Evolutionary conservation across 2,797 vertebrate species (phyloP).

Genomic region (Pristis pectinata): DNA sequence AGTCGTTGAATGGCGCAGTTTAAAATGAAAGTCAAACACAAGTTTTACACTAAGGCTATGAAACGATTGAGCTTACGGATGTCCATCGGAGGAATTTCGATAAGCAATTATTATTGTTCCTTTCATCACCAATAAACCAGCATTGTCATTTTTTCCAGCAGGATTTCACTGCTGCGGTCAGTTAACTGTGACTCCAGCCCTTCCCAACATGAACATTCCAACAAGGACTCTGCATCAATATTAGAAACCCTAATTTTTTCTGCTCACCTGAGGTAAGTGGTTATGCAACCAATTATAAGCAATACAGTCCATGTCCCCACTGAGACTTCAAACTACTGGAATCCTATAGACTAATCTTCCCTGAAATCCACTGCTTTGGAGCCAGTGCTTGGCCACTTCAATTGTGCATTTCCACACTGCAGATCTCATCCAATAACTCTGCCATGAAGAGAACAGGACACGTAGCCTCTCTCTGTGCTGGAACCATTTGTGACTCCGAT

Average conservation of each 20-base stretch:
- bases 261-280: background rate
- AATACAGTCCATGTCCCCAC: background rate
- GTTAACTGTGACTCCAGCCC: background rate
- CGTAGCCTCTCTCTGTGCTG: too few species aligned
- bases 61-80: background rate
- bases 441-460: too few species aligned
- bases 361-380: too few species aligned
- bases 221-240: too few species aligned
- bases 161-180: background rate
- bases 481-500: too few species aligned
- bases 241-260: background rate
- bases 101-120: background rate
- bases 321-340: background rate
- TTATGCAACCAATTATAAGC: background rate
- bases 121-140: background rate
- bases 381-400: background rate
- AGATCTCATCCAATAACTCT: background rate
- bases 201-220: background rate
- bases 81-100: background rate
- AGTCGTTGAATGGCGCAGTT: background rate
- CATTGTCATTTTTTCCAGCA: background rate
- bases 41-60: background rate
- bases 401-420: background rate
- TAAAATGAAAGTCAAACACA: background rate
- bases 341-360: too few species aligned